phyloP scores from a whole-genome alignment of 2,888 invertebrate genomes.

The Sminthurinus aureus region DNA sequence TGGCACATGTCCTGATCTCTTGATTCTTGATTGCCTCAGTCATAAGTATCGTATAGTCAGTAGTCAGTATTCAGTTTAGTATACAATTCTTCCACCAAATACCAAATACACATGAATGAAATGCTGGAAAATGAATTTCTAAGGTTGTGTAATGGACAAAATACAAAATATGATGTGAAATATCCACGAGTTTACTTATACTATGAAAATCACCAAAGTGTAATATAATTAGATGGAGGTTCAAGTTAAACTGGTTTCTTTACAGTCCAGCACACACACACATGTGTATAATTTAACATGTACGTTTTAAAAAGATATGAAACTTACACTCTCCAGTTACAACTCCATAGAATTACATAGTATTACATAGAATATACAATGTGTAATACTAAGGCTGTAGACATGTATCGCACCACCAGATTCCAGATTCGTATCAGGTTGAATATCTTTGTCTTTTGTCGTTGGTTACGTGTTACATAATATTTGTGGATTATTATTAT shows the following conservation, averaged over 20 bases:
- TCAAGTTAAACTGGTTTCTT: not conserved
- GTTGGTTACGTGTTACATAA: not conserved
- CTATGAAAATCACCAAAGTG: not conserved
- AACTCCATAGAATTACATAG: too few species aligned
- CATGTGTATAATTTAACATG: not conserved
- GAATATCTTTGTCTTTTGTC: not conserved
- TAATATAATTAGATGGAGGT: not conserved
- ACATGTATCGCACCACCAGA: not conserved
- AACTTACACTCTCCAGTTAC: too few species aligned
- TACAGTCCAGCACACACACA: not conserved
- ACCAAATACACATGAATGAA: not conserved
- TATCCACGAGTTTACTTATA: not conserved
- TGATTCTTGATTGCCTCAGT: too few species aligned
- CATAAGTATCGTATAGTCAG: too few species aligned
- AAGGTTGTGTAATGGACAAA: not conserved
- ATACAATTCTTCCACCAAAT: not conserved
- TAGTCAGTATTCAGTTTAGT: too few species aligned
- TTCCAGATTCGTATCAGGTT: not conserved
- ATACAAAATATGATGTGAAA: not conserved
- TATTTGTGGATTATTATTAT: not conserved
- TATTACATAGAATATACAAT: not conserved
- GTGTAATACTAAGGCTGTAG: not conserved
- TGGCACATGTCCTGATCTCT: too few species aligned
- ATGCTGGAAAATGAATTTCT: not conserved
- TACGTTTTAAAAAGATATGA: too few species aligned